Percentiles rank a stretch among this genome's conserved stretches.
Conservation (phyloP, 2,888 invertebrate species). For the Dryobota labecula region DNA sequence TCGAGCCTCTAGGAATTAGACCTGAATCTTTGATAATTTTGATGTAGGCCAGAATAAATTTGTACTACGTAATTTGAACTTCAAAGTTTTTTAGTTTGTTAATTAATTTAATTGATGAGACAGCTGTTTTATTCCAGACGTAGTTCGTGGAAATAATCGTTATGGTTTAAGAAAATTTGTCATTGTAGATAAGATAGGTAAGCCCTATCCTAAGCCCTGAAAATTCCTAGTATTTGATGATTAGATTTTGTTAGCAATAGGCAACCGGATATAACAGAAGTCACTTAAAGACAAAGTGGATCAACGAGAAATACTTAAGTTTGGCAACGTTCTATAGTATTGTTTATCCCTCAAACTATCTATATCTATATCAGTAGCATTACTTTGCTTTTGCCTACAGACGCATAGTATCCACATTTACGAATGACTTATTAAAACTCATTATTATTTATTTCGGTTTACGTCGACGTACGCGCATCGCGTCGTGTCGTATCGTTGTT, state of each 20-base stretch:
- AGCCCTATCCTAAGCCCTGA: background rate
- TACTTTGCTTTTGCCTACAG: no score
- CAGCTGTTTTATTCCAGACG: conserved; percentile 10
- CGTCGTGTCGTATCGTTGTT: no score
- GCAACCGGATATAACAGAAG: background rate
- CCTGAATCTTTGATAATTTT: conserved; percentile 5
- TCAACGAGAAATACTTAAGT: conserved; percentile 5
- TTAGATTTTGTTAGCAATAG: background rate
- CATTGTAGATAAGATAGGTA: conserved; percentile 2
- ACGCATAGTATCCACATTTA: no score
- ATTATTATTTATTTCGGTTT: no score
- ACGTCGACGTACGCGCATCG: no score
- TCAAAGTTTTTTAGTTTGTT: conserved; percentile 1
- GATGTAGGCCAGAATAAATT: background rate
- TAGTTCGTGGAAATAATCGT: conserved; percentile 17
- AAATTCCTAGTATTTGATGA: background rate
- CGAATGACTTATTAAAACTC: no score
- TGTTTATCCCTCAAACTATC: no score
- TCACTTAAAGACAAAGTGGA: background rate
- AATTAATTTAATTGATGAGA: conserved; percentile 15
- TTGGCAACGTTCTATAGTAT: background rate
- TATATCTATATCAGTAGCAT: no score
- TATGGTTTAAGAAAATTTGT: conserved; percentile 4
- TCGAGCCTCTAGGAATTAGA: background rate
- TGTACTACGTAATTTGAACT: background rate